Percentiles rank a stretch among this genome's conserved stretches.
Conservation (phyloP, 2,888 invertebrate genomes). For the Caenorhabditis sp. region DNA sequence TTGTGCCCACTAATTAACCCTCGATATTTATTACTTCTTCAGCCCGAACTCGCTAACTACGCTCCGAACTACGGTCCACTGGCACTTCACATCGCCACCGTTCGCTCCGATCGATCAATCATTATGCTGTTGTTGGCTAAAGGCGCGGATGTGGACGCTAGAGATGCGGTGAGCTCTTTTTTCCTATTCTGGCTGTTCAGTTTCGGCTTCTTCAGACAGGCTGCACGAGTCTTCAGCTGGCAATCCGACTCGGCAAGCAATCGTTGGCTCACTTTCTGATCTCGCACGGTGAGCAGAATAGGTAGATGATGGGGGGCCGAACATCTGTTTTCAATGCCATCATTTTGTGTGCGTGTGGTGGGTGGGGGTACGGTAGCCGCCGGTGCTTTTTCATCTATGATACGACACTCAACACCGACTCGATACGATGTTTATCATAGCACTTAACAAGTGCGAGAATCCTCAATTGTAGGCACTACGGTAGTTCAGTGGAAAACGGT, state of each 20-base stretch:
- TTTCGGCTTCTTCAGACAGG: constrained; percentile 56
- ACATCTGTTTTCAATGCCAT: constrained; percentile 65
- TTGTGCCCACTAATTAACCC: neutral
- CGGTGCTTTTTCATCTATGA: constrained; percentile 6
- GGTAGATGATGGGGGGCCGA: neutral
- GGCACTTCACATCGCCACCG: constrained; percentile 52
- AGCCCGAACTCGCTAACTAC: constrained; percentile 59
- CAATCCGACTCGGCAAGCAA: constrained; percentile 43
- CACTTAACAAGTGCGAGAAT: constrained; percentile 63
- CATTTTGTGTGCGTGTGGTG: constrained; percentile 29
- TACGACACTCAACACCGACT: constrained; percentile 57
- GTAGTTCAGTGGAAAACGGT: constrained; percentile 48
- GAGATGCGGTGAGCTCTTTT: constrained; percentile 47
- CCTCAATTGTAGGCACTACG: constrained; percentile 21
- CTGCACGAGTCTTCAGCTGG: constrained; percentile 62
- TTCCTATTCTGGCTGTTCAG: neutral
- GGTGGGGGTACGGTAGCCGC: constrained; percentile 48
- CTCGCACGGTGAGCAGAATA: constrained; percentile 55
- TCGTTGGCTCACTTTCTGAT: constrained; percentile 65
- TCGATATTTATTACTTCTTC: neutral
- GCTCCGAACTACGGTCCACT: constrained; percentile 54
- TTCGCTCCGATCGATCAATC: constrained; percentile 46
- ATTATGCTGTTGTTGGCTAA: constrained; percentile 42
- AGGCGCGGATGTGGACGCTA: constrained; percentile 58
- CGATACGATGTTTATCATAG: constrained; percentile 64